These are phyloP conservation scores for Caenorhabditis imperialis DNA, from an alignment of 2,888 invertebrate species.

Conservation along the genomic window DNA sequence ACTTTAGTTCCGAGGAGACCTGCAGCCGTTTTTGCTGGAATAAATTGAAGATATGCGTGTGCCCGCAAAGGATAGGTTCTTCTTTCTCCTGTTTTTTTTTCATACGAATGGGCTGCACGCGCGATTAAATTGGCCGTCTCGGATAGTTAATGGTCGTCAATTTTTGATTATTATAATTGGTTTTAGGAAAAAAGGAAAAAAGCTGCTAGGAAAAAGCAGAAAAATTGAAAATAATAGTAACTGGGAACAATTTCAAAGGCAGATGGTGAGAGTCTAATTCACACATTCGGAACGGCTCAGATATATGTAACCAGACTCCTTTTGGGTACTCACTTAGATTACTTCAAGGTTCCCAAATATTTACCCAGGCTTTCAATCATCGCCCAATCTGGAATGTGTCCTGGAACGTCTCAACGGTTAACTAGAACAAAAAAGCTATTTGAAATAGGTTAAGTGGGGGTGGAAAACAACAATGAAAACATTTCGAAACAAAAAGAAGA, in stretches of 20 bases:
- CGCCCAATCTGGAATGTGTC: too few relatives aligned
- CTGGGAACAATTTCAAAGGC: too few relatives aligned
- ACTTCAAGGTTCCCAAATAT: slow-evolving; percentile 35
- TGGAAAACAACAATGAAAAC: neutral
- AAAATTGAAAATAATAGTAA: too few relatives aligned
- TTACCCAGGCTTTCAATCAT: slow-evolving; percentile 8
- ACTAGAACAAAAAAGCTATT: too few relatives aligned
- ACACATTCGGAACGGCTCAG: slow-evolving; percentile 31
- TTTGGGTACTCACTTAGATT: slow-evolving; percentile 43
- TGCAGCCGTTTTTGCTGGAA: slow-evolving; percentile 53
- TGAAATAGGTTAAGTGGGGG: too few relatives aligned
- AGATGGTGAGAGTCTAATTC: too few relatives aligned
- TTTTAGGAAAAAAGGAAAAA: neutral
- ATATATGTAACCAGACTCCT: slow-evolving; percentile 30
- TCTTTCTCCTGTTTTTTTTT: slow-evolving; percentile 24
- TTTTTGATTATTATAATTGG: too few relatives aligned
- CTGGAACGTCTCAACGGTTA: too few relatives aligned
- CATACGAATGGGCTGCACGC: slow-evolving; percentile 19
- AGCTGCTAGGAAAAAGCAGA: neutral
- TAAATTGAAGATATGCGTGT: slow-evolving; percentile 49
- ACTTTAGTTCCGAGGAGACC: slow-evolving; percentile 10
- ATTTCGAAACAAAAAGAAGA: slow-evolving; percentile 6
- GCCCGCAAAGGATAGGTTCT: slow-evolving; percentile 45
- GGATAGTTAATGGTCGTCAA: neutral
- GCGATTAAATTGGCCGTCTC: slow-evolving; percentile 15